These are phyloP conservation scores for Luidia sarsii DNA, from an alignment of 53 echinoderm and acorn worm genomes.

Conservation along the genomic window DNA sequence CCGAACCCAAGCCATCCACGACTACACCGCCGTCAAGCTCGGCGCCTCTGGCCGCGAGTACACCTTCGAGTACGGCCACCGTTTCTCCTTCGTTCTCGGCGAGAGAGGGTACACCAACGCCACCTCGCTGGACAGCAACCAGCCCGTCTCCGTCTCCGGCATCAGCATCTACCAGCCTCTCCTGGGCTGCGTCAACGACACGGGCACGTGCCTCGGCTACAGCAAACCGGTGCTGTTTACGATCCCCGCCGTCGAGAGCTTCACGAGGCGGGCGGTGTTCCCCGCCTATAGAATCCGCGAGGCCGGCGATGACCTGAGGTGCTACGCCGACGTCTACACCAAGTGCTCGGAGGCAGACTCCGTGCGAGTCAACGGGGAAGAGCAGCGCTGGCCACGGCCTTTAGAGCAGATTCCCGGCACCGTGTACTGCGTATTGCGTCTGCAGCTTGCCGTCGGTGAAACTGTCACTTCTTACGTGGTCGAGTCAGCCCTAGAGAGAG, in stretches of 20 bases:
- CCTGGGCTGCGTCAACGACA: constrained; percentile 8
- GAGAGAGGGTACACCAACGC: background rate
- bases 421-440: constrained; percentile 39
- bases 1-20: background rate
- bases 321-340: constrained; percentile 31
- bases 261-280: constrained; percentile 13
- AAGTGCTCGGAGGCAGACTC: constrained; percentile 21
- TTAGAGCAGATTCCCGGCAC: constrained; percentile 20
- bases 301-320: constrained; percentile 10
- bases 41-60: background rate
- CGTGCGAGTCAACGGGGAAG: constrained; percentile 5
- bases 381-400: background rate
- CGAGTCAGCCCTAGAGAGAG: constrained; percentile 10
- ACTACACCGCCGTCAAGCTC: constrained; percentile 2
- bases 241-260: constrained; percentile 19
- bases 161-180: constrained; percentile 33
- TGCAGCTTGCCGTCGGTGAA: constrained; percentile 8
- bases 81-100: background rate
- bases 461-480: constrained; percentile 17
- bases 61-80: background rate
- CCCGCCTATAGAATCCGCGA: constrained; percentile 29
- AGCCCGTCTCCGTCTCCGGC: background rate
- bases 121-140: background rate
- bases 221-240: constrained; percentile 28
- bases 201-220: constrained; percentile 5